Evolutionary conservation across 2,113 vertebrate species (phyloP).

Genomic region (Percopsis transmontana): DNA sequence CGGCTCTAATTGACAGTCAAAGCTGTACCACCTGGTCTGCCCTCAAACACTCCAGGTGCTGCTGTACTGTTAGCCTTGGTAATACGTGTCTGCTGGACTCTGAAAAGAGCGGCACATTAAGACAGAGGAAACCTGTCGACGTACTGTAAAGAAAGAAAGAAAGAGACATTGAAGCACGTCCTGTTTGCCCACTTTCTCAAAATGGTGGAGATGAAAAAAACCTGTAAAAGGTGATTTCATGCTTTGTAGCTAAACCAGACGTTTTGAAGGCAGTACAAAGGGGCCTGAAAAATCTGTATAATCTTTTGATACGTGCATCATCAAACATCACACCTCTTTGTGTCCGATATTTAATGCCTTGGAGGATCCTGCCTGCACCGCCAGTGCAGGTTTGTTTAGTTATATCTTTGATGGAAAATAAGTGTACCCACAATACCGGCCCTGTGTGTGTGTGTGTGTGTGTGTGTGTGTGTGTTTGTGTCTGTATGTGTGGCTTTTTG

Average conservation of each 20-base stretch:
- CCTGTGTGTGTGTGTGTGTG: too few species aligned
- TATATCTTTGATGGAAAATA: background rate
- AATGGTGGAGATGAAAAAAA: conserved; percentile 7
- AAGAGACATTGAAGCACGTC: background rate
- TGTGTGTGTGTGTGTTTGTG: too few species aligned
- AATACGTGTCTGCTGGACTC: conserved; percentile 27
- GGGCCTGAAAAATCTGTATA: conserved; percentile 32
- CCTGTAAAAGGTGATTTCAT: conserved; percentile 36
- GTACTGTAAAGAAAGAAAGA: background rate
- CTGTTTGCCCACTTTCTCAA: conserved; percentile 21
- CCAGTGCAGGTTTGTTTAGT: conserved; percentile 27
- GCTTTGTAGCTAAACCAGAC: conserved; percentile 4
- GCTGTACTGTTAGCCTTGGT: conserved; percentile 36
- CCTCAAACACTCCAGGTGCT: conserved; percentile 67
- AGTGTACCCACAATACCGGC: background rate
- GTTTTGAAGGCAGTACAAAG: conserved; percentile 2
- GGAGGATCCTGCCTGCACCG: conserved; percentile 3
- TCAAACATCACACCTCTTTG: conserved; percentile 33
- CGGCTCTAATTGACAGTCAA: conserved; percentile 69
- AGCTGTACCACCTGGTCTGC: conserved; percentile 66
- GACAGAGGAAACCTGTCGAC: background rate
- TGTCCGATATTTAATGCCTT: conserved; percentile 23
- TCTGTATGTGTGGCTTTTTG: too few species aligned
- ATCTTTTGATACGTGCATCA: conserved; percentile 27
- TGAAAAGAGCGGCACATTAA: conserved; percentile 11